Evolutionary conservation across 2,113 vertebrate genomes (phyloP).

Genomic region (Perca schrenkii): DNA sequence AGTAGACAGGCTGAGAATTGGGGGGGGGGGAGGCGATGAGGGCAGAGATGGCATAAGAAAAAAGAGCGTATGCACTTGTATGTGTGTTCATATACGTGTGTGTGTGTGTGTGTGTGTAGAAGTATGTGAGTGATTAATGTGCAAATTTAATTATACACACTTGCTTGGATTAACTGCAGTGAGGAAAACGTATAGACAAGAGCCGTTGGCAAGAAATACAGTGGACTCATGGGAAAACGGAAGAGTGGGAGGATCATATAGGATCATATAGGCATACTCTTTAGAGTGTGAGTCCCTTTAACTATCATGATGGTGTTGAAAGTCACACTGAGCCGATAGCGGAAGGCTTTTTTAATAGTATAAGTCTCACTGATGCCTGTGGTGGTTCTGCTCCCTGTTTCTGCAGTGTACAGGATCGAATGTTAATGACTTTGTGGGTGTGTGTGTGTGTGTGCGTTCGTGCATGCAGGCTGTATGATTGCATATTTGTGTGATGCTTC

Average conservation of each 20-base stretch:
- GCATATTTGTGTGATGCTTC: constrained; percentile 16
- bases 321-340: constrained; percentile 17
- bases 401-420: neutral
- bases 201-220: constrained; percentile 4
- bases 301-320: constrained; percentile 4
- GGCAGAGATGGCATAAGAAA: constrained; percentile 3
- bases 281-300: constrained; percentile 17
- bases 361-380: constrained; percentile 19
- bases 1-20: neutral
- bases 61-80: constrained; percentile 5
- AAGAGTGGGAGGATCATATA: neutral
- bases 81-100: neutral
- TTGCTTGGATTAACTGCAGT: constrained; percentile 36
- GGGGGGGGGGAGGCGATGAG: neutral
- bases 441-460: neutral
- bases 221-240: constrained; percentile 25
- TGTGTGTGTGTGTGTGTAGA: neutral
- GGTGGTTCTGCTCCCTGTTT: neutral
- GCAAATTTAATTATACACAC: constrained; percentile 61
- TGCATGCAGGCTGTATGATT: constrained; percentile 15
- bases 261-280: neutral
- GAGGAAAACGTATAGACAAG: constrained; percentile 28
- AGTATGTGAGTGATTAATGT: constrained; percentile 39
- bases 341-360: constrained; percentile 5
- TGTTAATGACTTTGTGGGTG: constrained; percentile 1